phyloP scores from a whole-genome alignment of 2,888 invertebrate genomes.

The Oxycera nigricornis region DNA sequence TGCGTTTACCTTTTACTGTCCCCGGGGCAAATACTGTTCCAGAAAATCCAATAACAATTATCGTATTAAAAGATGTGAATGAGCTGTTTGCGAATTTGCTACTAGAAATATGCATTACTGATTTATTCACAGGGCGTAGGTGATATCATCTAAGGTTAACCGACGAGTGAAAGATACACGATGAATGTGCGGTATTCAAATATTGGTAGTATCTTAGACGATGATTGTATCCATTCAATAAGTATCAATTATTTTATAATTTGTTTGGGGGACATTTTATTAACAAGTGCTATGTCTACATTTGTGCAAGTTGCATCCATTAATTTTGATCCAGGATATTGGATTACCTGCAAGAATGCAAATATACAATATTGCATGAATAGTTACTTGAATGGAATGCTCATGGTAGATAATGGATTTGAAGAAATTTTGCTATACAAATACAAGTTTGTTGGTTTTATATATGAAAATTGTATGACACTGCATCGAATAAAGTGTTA shows the following conservation, averaged over 20 bases:
- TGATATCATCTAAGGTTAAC: constrained; percentile 12
- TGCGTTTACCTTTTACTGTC: neutral
- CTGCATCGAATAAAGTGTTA: too few relatives aligned
- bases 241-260: neutral
- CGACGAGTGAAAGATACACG: neutral
- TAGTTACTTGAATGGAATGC: too few relatives aligned
- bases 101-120: neutral
- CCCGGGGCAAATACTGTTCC: constrained; percentile 20
- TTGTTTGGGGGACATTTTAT: neutral
- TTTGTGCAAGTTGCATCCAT: too few relatives aligned
- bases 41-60: constrained; percentile 35
- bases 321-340: too few relatives aligned
- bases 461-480: too few relatives aligned
- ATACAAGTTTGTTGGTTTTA: too few relatives aligned
- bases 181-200: neutral
- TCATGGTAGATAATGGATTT: too few relatives aligned
- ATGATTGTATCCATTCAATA: neutral
- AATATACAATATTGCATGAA: too few relatives aligned
- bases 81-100: neutral
- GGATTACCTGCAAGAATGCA: too few relatives aligned
- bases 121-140: neutral
- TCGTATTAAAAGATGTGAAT: constrained; percentile 11
- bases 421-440: too few relatives aligned
- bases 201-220: neutral
- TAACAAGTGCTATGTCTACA: neutral